These are phyloP conservation scores for Leguminivora glycinivorella DNA, from an alignment of 1,140 invertebrate genomes.

Conservation along the genomic window DNA sequence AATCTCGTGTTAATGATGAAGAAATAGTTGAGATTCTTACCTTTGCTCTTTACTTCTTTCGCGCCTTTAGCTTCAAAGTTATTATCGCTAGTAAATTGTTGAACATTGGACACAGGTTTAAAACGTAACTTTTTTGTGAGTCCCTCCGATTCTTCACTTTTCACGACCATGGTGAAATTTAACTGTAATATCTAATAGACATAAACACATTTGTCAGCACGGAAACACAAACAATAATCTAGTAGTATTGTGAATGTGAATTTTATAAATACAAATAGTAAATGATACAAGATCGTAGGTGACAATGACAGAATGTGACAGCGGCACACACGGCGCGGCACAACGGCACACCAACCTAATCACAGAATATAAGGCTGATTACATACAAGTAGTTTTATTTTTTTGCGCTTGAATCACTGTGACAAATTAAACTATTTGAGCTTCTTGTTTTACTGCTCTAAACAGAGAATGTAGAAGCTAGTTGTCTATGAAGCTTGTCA, in stretches of 20 bases:
- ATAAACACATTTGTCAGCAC: slow-evolving; percentile 7
- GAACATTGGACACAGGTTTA: slow-evolving; percentile 60
- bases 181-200: not conserved
- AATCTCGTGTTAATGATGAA: not conserved
- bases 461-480: not conserved
- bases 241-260: not conserved
- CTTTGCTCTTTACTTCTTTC: slow-evolving; percentile 65
- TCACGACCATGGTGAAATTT: slow-evolving; percentile 51
- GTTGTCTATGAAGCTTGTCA: slow-evolving; percentile 18
- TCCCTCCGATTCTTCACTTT: slow-evolving; percentile 63
- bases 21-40: slow-evolving; percentile 39
- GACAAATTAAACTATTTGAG: not conserved
- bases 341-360: not conserved
- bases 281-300: not conserved
- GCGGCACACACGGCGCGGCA: too few species aligned
- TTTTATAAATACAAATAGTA: slow-evolving; percentile 13
- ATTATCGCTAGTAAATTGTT: slow-evolving; percentile 53
- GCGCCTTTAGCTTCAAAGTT: slow-evolving; percentile 50
- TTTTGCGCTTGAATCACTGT: slow-evolving; percentile 1
- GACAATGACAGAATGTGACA: not conserved
- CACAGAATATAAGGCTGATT: not conserved
- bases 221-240: not conserved
- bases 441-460: not conserved
- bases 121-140: slow-evolving; percentile 71
- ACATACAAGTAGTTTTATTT: not conserved